Conservation (phyloP, 2,113 vertebrate genomes). For the Ophiodon elongatus region DNA sequence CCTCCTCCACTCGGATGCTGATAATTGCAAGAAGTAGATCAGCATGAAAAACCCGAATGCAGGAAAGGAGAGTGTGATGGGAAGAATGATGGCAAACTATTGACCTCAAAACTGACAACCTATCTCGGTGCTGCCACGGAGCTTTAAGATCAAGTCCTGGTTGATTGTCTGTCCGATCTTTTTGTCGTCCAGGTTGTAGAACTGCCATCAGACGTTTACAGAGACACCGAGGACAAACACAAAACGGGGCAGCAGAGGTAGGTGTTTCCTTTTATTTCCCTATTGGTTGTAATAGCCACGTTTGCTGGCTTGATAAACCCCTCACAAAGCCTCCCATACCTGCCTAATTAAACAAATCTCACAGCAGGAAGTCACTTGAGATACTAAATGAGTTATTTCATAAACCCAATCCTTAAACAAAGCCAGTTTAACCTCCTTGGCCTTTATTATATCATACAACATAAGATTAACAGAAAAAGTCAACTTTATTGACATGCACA, state of each 20-base stretch:
- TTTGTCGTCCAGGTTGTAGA: constrained; percentile 34
- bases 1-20: constrained; percentile 17
- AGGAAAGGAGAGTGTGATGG: background rate
- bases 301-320: constrained; percentile 10
- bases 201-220: constrained; percentile 18
- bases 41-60: constrained; percentile 4
- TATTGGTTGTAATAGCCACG: background rate
- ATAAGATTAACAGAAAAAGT: constrained; percentile 13
- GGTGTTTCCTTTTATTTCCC: constrained; percentile 31
- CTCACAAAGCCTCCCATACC: background rate
- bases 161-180: constrained; percentile 5
- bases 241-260: background rate
- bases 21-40: constrained; percentile 45
- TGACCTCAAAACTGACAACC: background rate
- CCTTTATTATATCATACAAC: constrained; percentile 13
- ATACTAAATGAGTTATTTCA: background rate
- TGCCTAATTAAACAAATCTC: constrained; percentile 34
- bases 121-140: background rate
- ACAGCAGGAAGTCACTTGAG: background rate
- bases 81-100: background rate
- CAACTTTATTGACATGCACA: constrained; percentile 32
- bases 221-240: constrained; percentile 26
- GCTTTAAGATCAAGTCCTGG: background rate
- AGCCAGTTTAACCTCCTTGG: background rate
- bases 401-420: constrained; percentile 15